Conservation (phyloP, 2,888 invertebrate species). For the Drosophila eohydei region DNA sequence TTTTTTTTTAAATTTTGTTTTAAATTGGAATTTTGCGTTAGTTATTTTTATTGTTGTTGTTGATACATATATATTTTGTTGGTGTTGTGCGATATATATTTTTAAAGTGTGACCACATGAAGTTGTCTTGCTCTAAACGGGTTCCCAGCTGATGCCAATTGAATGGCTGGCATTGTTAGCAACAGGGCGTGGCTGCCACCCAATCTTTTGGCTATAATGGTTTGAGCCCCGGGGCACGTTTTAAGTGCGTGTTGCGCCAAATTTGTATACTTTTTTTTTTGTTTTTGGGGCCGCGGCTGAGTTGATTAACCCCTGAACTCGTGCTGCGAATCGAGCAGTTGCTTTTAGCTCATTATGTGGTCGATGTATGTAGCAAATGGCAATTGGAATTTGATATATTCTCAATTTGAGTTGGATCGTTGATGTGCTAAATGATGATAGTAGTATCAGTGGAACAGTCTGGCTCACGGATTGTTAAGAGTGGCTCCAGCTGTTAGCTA, state of each 20-base stretch:
- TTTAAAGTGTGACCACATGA: slow-evolving; percentile 76
- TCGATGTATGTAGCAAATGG: slow-evolving; percentile 3
- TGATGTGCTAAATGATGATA: slow-evolving; percentile 8
- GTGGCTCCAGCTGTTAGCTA: not conserved
- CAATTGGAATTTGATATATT: slow-evolving; percentile 12
- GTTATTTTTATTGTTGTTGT: slow-evolving; percentile 28
- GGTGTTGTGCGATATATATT: slow-evolving; percentile 53
- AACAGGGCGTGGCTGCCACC: slow-evolving; percentile 20
- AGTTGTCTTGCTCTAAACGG: slow-evolving; percentile 48
- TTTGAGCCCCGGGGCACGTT: slow-evolving; percentile 29
- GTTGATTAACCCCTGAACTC: slow-evolving; percentile 56
- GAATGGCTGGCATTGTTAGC: slow-evolving; percentile 21
- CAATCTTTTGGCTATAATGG: slow-evolving; percentile 16
- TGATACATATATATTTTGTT: slow-evolving; percentile 1
- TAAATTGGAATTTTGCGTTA: slow-evolving; percentile 35
- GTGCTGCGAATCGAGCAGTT: slow-evolving; percentile 11
- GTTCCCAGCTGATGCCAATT: slow-evolving; percentile 58
- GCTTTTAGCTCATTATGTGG: slow-evolving; percentile 16
- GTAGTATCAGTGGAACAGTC: not conserved
- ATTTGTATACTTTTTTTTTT: not conserved
- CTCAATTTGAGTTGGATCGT: not conserved
- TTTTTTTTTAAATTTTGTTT: slow-evolving; percentile 6
- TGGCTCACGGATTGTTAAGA: not conserved
- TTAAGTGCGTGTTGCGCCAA: slow-evolving; percentile 14
- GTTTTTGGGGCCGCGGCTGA: slow-evolving; percentile 17